Percentiles rank a stretch among this genome's conserved stretches.
phyloP scores from a whole-genome alignment of 1,140 invertebrate species.

The Platorchestia sp. region DNA sequence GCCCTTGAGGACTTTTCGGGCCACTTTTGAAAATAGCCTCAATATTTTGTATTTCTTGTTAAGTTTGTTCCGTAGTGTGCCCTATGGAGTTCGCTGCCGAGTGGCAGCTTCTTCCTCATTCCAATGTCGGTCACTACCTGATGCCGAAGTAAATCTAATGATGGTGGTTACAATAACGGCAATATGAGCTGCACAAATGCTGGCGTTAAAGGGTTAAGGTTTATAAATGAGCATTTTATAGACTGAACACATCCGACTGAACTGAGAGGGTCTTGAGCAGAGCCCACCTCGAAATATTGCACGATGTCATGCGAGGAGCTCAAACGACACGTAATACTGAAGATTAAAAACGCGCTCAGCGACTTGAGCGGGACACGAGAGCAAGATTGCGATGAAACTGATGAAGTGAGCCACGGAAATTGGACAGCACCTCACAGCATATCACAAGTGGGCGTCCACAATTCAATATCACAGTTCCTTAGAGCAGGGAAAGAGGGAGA shows the following conservation, averaged over 20 bases:
- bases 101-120: too few species aligned
- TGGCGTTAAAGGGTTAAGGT: too few species aligned
- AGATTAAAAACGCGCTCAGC: neutral
- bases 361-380: neutral
- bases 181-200: neutral
- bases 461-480: neutral
- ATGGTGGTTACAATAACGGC: neutral
- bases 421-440: neutral
- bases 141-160: neutral
- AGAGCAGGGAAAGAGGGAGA: neutral
- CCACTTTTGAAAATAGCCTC: too few species aligned
- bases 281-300: neutral
- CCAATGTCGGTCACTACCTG: neutral
- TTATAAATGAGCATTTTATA: too few species aligned
- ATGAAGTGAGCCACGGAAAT: neutral
- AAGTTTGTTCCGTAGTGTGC: too few species aligned
- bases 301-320: neutral
- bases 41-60: too few species aligned
- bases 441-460: neutral
- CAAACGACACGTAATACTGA: neutral
- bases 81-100: too few species aligned
- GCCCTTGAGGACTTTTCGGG: too few species aligned
- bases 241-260: neutral
- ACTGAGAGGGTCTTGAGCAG: neutral
- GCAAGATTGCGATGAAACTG: neutral